Conservation (phyloP, 2,888 invertebrate species). For the Zhuqinia jingwanae region DNA sequence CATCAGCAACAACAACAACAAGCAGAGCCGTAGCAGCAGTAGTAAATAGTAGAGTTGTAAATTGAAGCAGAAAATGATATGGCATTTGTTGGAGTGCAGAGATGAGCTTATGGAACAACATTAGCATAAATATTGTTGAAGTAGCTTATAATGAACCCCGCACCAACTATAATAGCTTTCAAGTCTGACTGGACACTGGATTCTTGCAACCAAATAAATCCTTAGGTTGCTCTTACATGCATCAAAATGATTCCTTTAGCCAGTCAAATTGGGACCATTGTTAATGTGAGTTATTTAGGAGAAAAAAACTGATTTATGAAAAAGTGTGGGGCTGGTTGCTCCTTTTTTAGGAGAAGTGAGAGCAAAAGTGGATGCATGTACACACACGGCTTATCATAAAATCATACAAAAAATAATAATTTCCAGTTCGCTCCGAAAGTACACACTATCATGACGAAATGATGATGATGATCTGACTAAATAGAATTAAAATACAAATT, state of each 20-base stretch:
- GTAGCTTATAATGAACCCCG: too few relatives aligned
- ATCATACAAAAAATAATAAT: too few relatives aligned
- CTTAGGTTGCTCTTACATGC: too few relatives aligned
- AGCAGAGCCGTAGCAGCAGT: neutral
- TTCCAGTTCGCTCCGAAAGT: too few relatives aligned
- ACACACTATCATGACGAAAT: too few relatives aligned
- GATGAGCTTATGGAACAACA: neutral
- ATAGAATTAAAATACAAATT: slow-evolving; percentile 16
- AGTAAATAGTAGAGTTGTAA: neutral
- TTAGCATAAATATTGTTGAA: too few relatives aligned
- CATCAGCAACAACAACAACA: neutral
- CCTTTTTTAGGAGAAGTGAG: slow-evolving; percentile 11
- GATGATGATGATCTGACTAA: too few relatives aligned
- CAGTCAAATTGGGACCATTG: neutral
- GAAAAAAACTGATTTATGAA: slow-evolving; percentile 36
- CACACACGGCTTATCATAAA: too few relatives aligned
- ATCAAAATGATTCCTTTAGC: neutral
- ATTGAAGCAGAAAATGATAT: neutral
- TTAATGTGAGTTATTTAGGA: slow-evolving; percentile 1
- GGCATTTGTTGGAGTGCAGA: neutral
- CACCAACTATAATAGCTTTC: too few relatives aligned
- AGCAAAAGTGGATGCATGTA: neutral
- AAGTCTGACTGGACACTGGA: neutral
- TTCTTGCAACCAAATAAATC: neutral
- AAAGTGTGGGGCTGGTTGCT: neutral